Evolutionary conservation across 2,888 invertebrate genomes (phyloP).

Genomic region (Aphodius sticticus): DNA sequence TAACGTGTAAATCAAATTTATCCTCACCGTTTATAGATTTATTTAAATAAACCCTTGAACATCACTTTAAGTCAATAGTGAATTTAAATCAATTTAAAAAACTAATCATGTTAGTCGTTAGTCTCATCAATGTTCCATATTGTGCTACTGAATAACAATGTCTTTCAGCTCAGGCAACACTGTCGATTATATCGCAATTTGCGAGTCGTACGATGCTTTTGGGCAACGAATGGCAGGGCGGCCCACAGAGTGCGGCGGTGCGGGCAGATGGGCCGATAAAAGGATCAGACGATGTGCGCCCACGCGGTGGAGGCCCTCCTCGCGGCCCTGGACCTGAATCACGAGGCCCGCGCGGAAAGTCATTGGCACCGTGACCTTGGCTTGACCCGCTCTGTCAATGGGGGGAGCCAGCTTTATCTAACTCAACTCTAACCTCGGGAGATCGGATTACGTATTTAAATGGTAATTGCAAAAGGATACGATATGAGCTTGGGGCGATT

Average conservation of each 20-base stretch:
- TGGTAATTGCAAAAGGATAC: constrained; percentile 39
- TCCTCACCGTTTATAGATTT: too few species aligned
- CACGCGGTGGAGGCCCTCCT: constrained; percentile 39
- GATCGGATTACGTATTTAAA: constrained; percentile 42
- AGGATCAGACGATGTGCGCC: constrained; percentile 48
- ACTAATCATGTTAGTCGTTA: too few species aligned
- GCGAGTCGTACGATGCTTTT: not conserved
- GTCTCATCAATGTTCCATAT: too few species aligned
- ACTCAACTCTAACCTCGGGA: constrained; percentile 43
- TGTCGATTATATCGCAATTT: not conserved
- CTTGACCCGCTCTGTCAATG: constrained; percentile 48
- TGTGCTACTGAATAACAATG: constrained; percentile 31
- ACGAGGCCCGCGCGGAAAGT: constrained; percentile 46
- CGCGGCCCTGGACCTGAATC: constrained; percentile 44
- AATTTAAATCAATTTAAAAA: too few species aligned
- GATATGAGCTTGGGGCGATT: constrained; percentile 20
- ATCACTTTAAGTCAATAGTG: too few species aligned
- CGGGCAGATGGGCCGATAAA: constrained; percentile 46
- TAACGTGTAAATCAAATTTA: too few species aligned
- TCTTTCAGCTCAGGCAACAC: constrained; percentile 17
- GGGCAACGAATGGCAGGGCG: not conserved
- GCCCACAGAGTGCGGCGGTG: constrained; percentile 4
- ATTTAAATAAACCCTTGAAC: too few species aligned
- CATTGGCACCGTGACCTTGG: constrained; percentile 52
- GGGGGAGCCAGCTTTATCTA: constrained; percentile 43